Conservation (phyloP, 2,888 invertebrate genomes). For the Leptothorax acervorum region DNA sequence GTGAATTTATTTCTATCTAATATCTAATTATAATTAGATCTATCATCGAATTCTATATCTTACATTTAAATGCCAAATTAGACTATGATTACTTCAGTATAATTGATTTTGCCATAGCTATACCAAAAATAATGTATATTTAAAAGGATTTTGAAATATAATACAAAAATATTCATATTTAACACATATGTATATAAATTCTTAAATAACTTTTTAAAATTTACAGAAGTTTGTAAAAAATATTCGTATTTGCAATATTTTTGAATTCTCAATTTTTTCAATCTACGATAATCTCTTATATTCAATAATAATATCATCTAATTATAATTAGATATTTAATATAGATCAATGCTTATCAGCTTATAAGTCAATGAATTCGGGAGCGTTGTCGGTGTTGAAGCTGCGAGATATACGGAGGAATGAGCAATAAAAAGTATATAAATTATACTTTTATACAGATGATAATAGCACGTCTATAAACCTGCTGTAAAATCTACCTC, state of each 20-base stretch:
- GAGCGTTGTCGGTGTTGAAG: neutral
- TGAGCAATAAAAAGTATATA: neutral
- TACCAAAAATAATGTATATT: neutral
- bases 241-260: neutral
- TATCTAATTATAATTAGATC: too few relatives aligned
- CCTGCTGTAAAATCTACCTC: neutral
- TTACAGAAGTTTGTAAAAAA: neutral
- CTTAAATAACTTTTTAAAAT: neutral
- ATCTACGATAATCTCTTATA: neutral
- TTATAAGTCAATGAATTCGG: slow-evolving; percentile 69
- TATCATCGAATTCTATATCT: too few relatives aligned
- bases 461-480: neutral
- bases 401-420: slow-evolving; percentile 38
- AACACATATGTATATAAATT: neutral
- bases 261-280: neutral
- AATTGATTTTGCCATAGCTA: neutral
- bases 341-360: slow-evolving; percentile 64
- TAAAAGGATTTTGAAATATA: neutral
- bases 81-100: too few relatives aligned
- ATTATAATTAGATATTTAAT: neutral
- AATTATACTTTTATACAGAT: neutral
- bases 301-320: neutral
- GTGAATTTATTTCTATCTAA: too few relatives aligned
- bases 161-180: neutral
- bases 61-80: too few relatives aligned